These are phyloP conservation scores for Drosophila bipectinata DNA, from an alignment of 1,140 invertebrate genomes.

Conservation along the genomic window DNA sequence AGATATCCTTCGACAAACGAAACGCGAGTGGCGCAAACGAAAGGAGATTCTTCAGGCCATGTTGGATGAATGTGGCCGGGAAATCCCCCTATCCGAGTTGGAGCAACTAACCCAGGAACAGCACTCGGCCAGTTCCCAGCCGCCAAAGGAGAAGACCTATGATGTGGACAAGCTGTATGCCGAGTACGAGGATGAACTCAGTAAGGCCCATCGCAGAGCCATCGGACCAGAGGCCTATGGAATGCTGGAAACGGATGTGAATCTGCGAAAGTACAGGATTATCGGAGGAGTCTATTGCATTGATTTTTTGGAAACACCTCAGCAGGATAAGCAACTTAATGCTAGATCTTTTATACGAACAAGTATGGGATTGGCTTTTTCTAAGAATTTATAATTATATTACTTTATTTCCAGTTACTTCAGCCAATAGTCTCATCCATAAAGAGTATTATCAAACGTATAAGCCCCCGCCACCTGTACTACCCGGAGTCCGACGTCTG, in stretches of 20 bases:
- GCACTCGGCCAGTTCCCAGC: conserved; percentile 59
- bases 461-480: conserved; percentile 87
- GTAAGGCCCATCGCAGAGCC: conserved; percentile 69
- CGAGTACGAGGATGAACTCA: conserved; percentile 83
- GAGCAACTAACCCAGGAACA: conserved; percentile 70
- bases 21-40: conserved; percentile 81
- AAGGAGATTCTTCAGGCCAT: conserved; percentile 81
- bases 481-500: conserved; percentile 87
- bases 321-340: conserved; percentile 85
- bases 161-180: conserved; percentile 81
- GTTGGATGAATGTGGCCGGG: conserved; percentile 66
- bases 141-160: conserved; percentile 54
- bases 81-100: conserved; percentile 61
- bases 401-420: conserved; percentile 85
- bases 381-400: too few relatives aligned
- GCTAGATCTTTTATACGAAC: conserved; percentile 74
- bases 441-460: conserved; percentile 89
- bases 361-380: conserved; percentile 32
- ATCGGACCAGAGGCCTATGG: conserved; percentile 74
- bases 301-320: conserved; percentile 87
- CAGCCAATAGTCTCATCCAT: conserved; percentile 87
- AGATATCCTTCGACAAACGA: conserved; percentile 80
- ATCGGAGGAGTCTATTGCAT: conserved; percentile 88
- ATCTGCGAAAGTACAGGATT: conserved; percentile 87
- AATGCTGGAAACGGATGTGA: conserved; percentile 86